Percentiles rank a stretch among this genome's conserved stretches.
phyloP scores from a whole-genome alignment of 2,888 invertebrate genomes.

The Coenonympha glycerion region DNA sequence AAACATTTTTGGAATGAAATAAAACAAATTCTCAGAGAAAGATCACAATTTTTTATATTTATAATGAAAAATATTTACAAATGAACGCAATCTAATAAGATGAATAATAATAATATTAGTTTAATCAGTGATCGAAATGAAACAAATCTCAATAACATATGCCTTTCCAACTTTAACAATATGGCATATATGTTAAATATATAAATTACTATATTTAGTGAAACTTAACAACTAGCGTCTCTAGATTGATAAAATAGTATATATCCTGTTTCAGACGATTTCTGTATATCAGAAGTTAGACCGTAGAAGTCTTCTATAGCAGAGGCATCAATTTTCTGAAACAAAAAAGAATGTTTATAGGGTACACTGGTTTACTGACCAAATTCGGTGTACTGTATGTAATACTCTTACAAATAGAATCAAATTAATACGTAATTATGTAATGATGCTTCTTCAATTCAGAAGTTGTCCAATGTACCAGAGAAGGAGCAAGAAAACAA shows the following conservation, averaged over 20 bases:
- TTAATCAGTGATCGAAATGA: conserved; percentile 48
- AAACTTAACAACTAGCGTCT: conserved; percentile 80
- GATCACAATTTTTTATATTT: conserved; percentile 59
- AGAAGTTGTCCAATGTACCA: too few relatives aligned
- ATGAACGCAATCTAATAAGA: conserved; percentile 48
- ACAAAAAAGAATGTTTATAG: conserved; percentile 12
- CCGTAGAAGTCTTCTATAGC: conserved; percentile 99
- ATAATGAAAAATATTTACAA: conserved; percentile 68
- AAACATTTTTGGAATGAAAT: too few relatives aligned
- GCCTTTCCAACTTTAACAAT: conserved; percentile 71
- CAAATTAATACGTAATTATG: too few relatives aligned
- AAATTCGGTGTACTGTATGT: too few relatives aligned
- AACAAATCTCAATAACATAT: conserved; percentile 63
- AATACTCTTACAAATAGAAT: too few relatives aligned
- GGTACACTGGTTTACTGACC: too few relatives aligned
- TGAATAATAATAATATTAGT: conserved; percentile 47
- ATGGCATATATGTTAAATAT: conserved; percentile 62
- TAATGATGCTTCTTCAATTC: too few relatives aligned
- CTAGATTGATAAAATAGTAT: conserved; percentile 99
- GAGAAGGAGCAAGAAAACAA: too few relatives aligned
- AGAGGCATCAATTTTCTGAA: conserved; percentile 98
- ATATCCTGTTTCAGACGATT: conserved; percentile 99
- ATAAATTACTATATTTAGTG: conserved; percentile 63
- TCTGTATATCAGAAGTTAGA: conserved; percentile 97
- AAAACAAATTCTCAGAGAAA: conserved; percentile 37